Conservation (phyloP, 1,140 invertebrate genomes). For the Drosophila tsacasi region DNA sequence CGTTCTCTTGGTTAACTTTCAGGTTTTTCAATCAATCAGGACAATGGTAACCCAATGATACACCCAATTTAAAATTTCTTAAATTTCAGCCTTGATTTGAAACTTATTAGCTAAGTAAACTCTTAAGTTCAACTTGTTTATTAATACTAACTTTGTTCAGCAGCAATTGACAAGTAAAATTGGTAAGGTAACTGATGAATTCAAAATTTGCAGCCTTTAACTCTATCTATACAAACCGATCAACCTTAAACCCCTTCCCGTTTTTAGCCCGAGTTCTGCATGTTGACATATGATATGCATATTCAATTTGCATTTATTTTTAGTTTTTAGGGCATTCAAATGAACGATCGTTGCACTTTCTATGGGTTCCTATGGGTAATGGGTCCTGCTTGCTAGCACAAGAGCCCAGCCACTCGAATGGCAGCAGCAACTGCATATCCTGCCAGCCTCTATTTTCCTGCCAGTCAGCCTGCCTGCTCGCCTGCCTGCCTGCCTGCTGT, state of each 20-base stretch:
- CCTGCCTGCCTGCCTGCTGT: constrained; percentile 35
- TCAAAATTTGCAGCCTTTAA: constrained; percentile 7
- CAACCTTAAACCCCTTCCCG: background rate
- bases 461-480: constrained; percentile 28
- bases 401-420: constrained; percentile 31
- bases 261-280: constrained; percentile 27
- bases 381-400: constrained; percentile 29
- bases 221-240: background rate
- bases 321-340: constrained; percentile 40
- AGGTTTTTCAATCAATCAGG: background rate
- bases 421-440: constrained; percentile 62
- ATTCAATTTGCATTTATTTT: constrained; percentile 19
- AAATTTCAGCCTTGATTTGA: background rate
- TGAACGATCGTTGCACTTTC: constrained; percentile 61
- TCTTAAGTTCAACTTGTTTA: background rate
- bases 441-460: constrained; percentile 61
- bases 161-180: background rate
- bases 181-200: constrained; percentile 20
- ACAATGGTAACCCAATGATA: background rate
- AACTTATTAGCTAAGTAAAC: background rate
- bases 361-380: constrained; percentile 34
- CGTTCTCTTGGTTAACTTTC: background rate
- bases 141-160: constrained; percentile 1
- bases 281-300: constrained; percentile 26
- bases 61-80: background rate